Percentiles rank a stretch among this genome's conserved stretches.
phyloP scores from a whole-genome alignment of 2,888 invertebrate species.

The Phaedon cochleariae region DNA sequence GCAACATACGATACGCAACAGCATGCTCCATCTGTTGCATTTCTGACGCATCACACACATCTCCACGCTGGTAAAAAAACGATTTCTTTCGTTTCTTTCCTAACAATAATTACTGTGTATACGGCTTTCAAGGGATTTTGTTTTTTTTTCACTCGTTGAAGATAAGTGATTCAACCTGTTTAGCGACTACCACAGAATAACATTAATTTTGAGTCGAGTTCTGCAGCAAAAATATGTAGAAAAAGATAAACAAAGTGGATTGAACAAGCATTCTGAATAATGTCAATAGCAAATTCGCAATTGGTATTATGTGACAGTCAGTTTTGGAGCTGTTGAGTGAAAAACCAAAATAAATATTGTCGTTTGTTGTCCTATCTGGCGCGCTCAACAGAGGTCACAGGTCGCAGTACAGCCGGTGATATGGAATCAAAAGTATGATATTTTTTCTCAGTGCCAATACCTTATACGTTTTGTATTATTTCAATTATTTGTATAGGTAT shows the following conservation, averaged over 20 bases:
- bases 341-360: conserved; percentile 43
- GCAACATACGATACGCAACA: conserved; percentile 52
- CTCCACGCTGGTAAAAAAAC: conserved; percentile 21
- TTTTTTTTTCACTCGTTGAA: conserved; percentile 52
- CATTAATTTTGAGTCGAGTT: conserved; percentile 39
- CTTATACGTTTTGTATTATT: conserved; percentile 26
- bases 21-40: conserved; percentile 46
- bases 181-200: conserved; percentile 50
- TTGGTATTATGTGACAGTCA: conserved; percentile 5
- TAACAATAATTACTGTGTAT: conserved; percentile 59
- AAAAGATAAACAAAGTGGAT: conserved; percentile 13
- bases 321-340: conserved; percentile 22
- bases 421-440: background rate
- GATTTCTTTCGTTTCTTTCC: conserved; percentile 35
- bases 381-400: conserved; percentile 55
- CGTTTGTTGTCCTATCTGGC: conserved; percentile 47
- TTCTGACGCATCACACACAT: conserved; percentile 28
- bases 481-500: conserved; percentile 25
- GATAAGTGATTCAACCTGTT: conserved; percentile 59
- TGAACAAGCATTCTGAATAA: conserved; percentile 7
- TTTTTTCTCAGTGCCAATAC: conserved; percentile 30
- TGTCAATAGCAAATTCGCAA: background rate
- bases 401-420: conserved; percentile 48
- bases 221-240: conserved; percentile 23
- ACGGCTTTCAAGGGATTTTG: conserved; percentile 49